Evolutionary conservation across 1,140 invertebrate species (phyloP), one percentile per base, ranked within the genome.

Genomic region (Asbolus verrucosus): DNA sequence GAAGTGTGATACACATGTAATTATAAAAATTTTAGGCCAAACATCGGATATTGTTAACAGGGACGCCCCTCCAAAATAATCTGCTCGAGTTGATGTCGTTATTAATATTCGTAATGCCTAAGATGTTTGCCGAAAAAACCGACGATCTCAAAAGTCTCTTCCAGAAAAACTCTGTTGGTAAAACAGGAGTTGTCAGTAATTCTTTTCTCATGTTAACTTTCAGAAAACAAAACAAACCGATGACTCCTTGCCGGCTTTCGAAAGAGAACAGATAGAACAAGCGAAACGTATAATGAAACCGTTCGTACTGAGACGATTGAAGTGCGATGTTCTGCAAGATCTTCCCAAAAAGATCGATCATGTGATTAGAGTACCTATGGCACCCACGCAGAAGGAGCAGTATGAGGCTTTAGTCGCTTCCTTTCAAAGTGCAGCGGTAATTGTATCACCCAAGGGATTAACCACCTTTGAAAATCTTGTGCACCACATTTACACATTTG

Each of bases 211-310:
- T 24, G 2, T 11, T 31, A 2, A 71, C 21, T 73, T 76, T n/a
- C 63, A 77, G 73, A 77, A 76, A 73, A 62, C 72, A 1, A 70
- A 63, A 65, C 65, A 78, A 63, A 65, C 60, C 1, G 74, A 77
- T n/a, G 85, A 87, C 8, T 86, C 88, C 24, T 81, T 87, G 16
- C 89, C 90, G n/a, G 81, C 87, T 9, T 97, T 95, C 82, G 95
- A 97, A 79, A 87, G 89, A 76, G 91, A 94, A 65, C 92, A 96
- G 82, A 92, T 98, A 13, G 89, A 90, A 54, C 94, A 97, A 78
- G 96, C 96, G 0, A 98, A 98, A 79, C 83, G 90, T 67, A 98
- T 99, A 70, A 97, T 99, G 92, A 93, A 93, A 78, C 97, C 97
- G 0, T 99, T 98, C 82, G 90, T 99, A 5, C 83, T 99, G 16